A percentile compares a stretch with the other conserved stretches of the same genome.
Conservation (phyloP, 2,797 vertebrate genomes). For the Enteromius anoplus region DNA sequence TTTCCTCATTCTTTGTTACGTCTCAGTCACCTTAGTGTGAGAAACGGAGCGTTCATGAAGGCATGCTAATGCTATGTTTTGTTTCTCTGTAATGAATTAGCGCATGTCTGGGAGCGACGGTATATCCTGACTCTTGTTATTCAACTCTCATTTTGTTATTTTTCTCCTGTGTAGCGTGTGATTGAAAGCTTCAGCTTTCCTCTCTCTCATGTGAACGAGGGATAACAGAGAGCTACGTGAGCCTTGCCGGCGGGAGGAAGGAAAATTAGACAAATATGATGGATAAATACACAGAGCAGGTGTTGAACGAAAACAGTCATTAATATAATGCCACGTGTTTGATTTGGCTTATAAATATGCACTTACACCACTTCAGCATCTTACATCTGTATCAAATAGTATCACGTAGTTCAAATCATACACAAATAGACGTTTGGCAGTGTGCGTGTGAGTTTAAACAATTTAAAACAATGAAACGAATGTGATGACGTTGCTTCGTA, state of each 20-base stretch:
- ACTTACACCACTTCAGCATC: neutral
- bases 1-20: slow-evolving; percentile 36
- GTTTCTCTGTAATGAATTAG: slow-evolving; percentile 53
- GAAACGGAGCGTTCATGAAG: slow-evolving; percentile 13
- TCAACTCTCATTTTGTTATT: slow-evolving; percentile 62
- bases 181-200: slow-evolving; percentile 34
- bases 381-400: neutral
- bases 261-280: slow-evolving; percentile 33
- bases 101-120: slow-evolving; percentile 44
- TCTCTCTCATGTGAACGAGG: slow-evolving; percentile 45
- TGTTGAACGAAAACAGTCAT: slow-evolving; percentile 49
- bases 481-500: neutral
- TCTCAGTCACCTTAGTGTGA: slow-evolving; percentile 10
- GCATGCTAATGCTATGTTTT: slow-evolving; percentile 58
- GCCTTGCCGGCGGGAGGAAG: slow-evolving; percentile 12
- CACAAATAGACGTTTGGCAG: neutral
- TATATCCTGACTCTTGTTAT: slow-evolving; percentile 65
- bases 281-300: slow-evolving; percentile 40
- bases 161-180: slow-evolving; percentile 51
- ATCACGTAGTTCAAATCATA: slow-evolving; percentile 6
- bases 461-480: slow-evolving; percentile 16
- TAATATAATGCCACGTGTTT: slow-evolving; percentile 29
- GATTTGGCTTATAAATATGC: neutral
- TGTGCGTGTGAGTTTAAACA: slow-evolving; percentile 2
- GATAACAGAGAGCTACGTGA: slow-evolving; percentile 29